Evolutionary conservation across 2,888 invertebrate genomes (phyloP).

Genomic region (Coelinius sp.): DNA sequence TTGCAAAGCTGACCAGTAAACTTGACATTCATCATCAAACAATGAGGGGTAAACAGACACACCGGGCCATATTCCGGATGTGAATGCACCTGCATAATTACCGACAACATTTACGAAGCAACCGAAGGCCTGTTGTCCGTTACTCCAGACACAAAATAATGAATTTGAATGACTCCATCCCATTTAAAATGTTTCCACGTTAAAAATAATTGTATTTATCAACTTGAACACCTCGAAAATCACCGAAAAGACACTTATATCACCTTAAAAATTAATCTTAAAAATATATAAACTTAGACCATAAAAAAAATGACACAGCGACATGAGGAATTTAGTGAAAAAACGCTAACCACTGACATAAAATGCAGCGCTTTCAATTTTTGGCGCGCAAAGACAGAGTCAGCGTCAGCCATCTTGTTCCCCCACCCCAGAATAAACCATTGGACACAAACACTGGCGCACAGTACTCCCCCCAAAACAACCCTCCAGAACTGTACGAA

Average conservation of each 20-base stretch:
- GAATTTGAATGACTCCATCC: not conserved
- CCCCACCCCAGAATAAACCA: not conserved
- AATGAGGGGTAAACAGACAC: not conserved
- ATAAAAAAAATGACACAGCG: not conserved
- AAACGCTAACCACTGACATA: not conserved
- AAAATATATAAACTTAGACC: not conserved
- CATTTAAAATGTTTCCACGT: not conserved
- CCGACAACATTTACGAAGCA: slow-evolving; percentile 2
- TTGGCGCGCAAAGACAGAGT: slow-evolving; percentile 34
- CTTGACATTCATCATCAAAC: slow-evolving; percentile 19
- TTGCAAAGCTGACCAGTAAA: not conserved
- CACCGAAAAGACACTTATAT: slow-evolving; percentile 4
- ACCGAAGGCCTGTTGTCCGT: slow-evolving; percentile 23
- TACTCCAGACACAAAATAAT: slow-evolving; percentile 16
- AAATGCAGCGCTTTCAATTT: slow-evolving; percentile 23
- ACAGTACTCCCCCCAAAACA: slow-evolving; percentile 7
- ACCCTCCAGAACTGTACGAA: slow-evolving; percentile 14
- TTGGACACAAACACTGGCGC: not conserved
- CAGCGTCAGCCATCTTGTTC: slow-evolving; percentile 25
- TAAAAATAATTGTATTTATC: not conserved
- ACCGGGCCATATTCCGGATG: slow-evolving; percentile 31
- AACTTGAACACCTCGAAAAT: not conserved
- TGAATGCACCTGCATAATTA: slow-evolving; percentile 40
- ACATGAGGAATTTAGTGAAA: not conserved
- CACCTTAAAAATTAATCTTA: not conserved